A percentile compares a stretch with the other conserved stretches of the same genome.
phyloP scores from a whole-genome alignment of 2,888 invertebrate genomes.

The Pilophorus perplexus region DNA sequence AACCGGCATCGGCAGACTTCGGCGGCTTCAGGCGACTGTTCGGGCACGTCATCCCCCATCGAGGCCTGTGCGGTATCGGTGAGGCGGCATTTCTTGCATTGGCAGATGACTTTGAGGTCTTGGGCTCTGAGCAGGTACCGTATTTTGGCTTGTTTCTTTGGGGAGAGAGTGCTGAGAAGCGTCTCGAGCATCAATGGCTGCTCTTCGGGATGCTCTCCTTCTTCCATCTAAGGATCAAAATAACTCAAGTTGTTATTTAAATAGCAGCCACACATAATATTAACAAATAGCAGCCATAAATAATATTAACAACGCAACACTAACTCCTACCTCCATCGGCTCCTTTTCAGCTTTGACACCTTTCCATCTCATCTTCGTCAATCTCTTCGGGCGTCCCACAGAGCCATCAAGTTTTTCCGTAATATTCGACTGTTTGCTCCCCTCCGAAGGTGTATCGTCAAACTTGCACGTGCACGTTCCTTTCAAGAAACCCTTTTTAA shows the following conservation, averaged over 20 bases:
- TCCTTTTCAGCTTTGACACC: not conserved
- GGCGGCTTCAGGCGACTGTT: not conserved
- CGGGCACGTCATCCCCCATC: not conserved
- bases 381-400: not conserved
- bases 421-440: not conserved
- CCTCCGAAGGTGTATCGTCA: not conserved
- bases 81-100: slow-evolving; percentile 9
- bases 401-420: not conserved
- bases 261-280: no score
- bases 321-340: not conserved
- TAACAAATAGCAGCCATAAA: no score
- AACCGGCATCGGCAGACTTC: slow-evolving; percentile 7
- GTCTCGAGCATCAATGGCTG: no score
- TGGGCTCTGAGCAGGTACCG: slow-evolving; percentile 8
- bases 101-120: slow-evolving; percentile 9
- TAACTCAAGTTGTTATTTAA: no score
- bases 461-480: no score
- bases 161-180: no score
- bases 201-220: no score
- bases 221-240: no score
- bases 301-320: no score
- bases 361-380: not conserved
- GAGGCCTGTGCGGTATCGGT: not conserved
- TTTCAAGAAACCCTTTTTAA: slow-evolving; percentile 2
- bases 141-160: not conserved